Evolutionary conservation across 2,888 invertebrate species (phyloP).

Genomic region (Macroteleia sp.): DNA sequence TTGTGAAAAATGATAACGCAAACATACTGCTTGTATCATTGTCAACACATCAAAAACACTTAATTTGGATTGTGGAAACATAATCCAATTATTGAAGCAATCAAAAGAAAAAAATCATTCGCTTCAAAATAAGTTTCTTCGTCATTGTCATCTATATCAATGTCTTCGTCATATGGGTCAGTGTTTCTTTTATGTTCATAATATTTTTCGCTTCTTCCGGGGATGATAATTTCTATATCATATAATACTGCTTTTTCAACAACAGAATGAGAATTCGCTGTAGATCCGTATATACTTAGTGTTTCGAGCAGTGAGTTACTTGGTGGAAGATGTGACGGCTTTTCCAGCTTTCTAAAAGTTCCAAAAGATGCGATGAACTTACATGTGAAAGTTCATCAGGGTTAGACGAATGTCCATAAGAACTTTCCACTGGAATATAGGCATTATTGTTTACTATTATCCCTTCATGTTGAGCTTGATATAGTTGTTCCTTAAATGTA

Average conservation of each 20-base stretch:
- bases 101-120: background rate
- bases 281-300: background rate
- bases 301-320: background rate
- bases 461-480: no score
- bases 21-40: constrained; percentile 44
- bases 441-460: no score
- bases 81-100: constrained; percentile 37
- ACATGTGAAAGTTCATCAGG: no score
- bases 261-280: background rate
- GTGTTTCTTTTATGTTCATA: background rate
- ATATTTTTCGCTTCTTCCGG: constrained; percentile 1
- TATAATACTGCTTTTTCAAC: background rate
- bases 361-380: no score
- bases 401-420: no score
- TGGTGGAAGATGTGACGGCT: background rate
- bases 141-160: background rate
- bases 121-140: constrained; percentile 12
- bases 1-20: constrained; percentile 38
- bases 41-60: constrained; percentile 33
- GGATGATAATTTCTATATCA: background rate
- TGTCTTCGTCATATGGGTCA: background rate
- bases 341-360: no score
- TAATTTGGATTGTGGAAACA: constrained; percentile 41
- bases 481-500: no score
- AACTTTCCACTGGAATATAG: no score